These are phyloP conservation scores for Conus ventricosus DNA, from an alignment of 1,140 invertebrate species.

Conservation along the genomic window DNA sequence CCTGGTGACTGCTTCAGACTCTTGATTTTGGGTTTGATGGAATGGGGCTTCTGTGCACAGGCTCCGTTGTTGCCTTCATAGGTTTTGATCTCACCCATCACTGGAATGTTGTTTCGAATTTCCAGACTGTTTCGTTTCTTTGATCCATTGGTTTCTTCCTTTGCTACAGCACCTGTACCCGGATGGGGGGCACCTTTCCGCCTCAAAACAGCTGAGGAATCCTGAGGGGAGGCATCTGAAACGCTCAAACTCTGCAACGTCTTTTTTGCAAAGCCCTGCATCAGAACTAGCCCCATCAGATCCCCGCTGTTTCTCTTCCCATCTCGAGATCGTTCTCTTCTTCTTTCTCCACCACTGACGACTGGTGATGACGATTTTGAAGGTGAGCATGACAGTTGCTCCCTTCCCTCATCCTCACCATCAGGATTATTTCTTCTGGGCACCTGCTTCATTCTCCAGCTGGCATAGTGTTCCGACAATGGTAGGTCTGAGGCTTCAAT, in stretches of 20 bases:
- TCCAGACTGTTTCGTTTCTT: slow-evolving; percentile 71
- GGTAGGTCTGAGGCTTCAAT: slow-evolving; percentile 56
- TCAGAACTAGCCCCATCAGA: not conserved
- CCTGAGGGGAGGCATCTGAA: slow-evolving; percentile 1
- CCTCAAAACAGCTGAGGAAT: slow-evolving; percentile 26
- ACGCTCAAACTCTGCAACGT: slow-evolving; percentile 20
- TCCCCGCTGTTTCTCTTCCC: slow-evolving; percentile 6
- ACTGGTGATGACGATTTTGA: not conserved
- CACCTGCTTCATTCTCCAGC: slow-evolving; percentile 38
- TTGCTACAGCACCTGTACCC: slow-evolving; percentile 9
- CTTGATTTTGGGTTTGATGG: slow-evolving; percentile 67
- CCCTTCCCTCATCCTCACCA: slow-evolving; percentile 38
- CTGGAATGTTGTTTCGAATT: slow-evolving; percentile 73
- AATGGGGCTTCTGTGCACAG: slow-evolving; percentile 53
- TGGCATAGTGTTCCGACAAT: slow-evolving; percentile 54
- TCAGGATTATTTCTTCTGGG: slow-evolving; percentile 5
- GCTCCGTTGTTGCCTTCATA: slow-evolving; percentile 64
- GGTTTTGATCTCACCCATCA: slow-evolving; percentile 67
- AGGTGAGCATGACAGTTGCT: not conserved
- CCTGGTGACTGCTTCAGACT: slow-evolving; percentile 71
- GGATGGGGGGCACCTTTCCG: slow-evolving; percentile 34
- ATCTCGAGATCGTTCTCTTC: slow-evolving; percentile 32
- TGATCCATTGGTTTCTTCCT: slow-evolving; percentile 16
- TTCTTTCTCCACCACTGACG: slow-evolving; percentile 4
- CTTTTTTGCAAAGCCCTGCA: slow-evolving; percentile 27